Evolutionary conservation across 2,888 invertebrate species (phyloP), one percentile per base, ranked within the genome.

Genomic region (Drosophila hamatofila): DNA sequence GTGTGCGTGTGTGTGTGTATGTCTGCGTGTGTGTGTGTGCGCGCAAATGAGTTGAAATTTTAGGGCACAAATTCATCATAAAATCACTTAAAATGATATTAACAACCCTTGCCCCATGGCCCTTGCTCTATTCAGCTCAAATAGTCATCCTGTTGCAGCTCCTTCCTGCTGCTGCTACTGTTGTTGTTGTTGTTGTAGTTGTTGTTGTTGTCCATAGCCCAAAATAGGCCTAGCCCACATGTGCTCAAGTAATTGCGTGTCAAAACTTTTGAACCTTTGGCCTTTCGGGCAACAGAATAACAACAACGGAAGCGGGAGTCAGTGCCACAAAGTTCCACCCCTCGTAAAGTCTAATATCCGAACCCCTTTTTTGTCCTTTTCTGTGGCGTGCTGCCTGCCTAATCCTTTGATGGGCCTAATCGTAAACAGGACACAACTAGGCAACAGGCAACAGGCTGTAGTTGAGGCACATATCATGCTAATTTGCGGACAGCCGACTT

Each of bases 51-150:
- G 88, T 58, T 83, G 69, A 66, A 75, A 73, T 86, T 89, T 89
- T 87, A 83, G 89, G 89, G 85, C 87, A 86, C 74, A 89, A 91
- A 91, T 91, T 90, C 91, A 91, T 91, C 91, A 91, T 88, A 90
- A 91, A 91, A 91, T 91, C 91, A 91, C 91, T 91, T 91, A 87
- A 88, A 91, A 87, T 83, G 88, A 86, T 81, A 89, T 87, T 89
- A 88, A 69, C 86, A 78, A 83, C 87, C 86, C 82, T 75, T 63
- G 49, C 58, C 72, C 70, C 69, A 48, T 57, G 25, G 30, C 51
- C 44, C 58, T 52, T 8, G 59, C 51, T 61, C 60, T 49, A 23
- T 25, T 51, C 61, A 25, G 27, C 46, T 21, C 25, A 14, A 57
- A 14, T 42, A 35, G 27, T 41, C 30, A 5, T 51, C 25, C 18